Evolutionary conservation across 2,888 invertebrate genomes (phyloP), one percentile per base, ranked within the genome.

Genomic region (Tetragonisca angustula): DNA sequence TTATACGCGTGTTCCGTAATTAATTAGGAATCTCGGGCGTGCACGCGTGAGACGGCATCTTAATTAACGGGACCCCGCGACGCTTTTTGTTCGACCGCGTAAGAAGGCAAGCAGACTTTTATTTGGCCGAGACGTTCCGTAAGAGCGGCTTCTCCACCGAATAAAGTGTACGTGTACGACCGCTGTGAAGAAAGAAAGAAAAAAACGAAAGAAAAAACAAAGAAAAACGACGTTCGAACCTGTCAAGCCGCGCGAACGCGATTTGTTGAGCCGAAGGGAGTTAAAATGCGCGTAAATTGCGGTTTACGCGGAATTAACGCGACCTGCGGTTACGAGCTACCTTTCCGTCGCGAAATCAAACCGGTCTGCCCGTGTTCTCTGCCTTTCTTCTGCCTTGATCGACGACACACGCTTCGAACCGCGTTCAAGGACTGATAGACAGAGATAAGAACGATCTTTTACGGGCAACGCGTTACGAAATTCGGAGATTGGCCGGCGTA

Each of bases 31-130:
- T 11, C 72, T 73, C 77, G 65, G 72, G 84, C 84, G 54, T 71
- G 61, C 84, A 75, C 75, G 79, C 79, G 79, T 72, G 84, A 79
- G 72, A 69, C 61, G 75, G 79, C 84, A 76, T 84, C 84, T 84
- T 84, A 84, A 84, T 84, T 84, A 84, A 84, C 78, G 78, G 74
- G 54, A n/a, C 56, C 24, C 52, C 15, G 15, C 49, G 19, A 5
- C 27, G 62, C 50, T 61, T 79, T 77, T 75, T 62, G 27, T 49
- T 49, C 79, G 72, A 27, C 49, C 21, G 59, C 73, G 54, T 54
- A 76, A 65, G 76, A 71, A 72, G 84, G 68, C 79, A 49, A 71
- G 69, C 50, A 73, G 77, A 83, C 73, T 83, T 83, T 83, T 73
- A 83, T 83, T 77, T 77, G 65, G 65, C 83, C 52, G 59, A 52